phyloP scores from a whole-genome alignment of 2,113 vertebrate genomes.

The Silurus meridionalis region DNA sequence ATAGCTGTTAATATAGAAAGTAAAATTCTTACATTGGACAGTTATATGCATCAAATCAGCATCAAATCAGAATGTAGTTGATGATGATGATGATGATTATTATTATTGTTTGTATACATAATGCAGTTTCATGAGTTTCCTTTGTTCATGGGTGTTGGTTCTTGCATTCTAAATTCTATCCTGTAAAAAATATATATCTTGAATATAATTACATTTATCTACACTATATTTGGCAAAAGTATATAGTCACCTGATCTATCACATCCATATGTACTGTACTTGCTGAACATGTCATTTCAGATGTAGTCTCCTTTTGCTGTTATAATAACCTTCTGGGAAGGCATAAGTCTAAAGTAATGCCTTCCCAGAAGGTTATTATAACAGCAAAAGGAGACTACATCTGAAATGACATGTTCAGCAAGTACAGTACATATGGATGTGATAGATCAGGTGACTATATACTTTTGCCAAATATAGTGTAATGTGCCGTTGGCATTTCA shows the following conservation, averaged over 20 bases:
- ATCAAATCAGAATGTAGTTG: not conserved
- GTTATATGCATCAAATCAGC: not conserved
- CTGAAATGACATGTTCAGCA: not conserved
- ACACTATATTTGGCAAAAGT: not conserved
- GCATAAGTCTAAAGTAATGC: too few species aligned
- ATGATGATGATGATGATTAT: not conserved
- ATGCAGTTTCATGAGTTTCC: not conserved
- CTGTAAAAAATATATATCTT: not conserved
- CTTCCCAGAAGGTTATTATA: not conserved
- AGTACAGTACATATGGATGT: not conserved
- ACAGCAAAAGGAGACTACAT: not conserved
- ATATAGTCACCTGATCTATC: not conserved
- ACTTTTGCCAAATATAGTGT: not conserved
- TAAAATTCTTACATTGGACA: not conserved
- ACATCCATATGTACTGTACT: not conserved
- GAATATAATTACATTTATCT: not conserved
- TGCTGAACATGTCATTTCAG: not conserved
- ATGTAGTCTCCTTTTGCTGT: not conserved
- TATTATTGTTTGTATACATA: not conserved
- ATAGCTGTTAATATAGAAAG: not conserved
- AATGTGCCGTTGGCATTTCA: not conserved
- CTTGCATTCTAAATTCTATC: not conserved
- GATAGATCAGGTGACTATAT: not conserved
- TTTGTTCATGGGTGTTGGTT: not conserved
- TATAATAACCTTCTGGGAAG: not conserved